Conservation (phyloP, 2,888 invertebrate genomes). For the Monochamus alternatus region DNA sequence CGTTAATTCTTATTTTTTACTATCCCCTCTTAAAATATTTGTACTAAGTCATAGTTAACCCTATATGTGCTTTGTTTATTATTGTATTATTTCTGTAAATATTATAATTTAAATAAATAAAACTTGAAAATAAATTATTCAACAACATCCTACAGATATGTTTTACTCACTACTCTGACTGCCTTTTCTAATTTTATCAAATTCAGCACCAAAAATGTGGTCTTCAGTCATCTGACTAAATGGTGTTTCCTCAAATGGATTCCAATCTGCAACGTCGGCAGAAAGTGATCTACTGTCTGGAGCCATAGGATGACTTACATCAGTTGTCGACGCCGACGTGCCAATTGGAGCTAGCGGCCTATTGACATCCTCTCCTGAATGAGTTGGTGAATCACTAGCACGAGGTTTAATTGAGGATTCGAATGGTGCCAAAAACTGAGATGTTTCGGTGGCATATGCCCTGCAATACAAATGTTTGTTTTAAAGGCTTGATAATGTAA, state of each 20-base stretch:
- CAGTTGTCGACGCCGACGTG: slow-evolving; percentile 68
- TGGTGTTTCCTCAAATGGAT: slow-evolving; percentile 87
- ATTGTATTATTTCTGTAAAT: no score
- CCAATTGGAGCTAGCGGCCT: slow-evolving; percentile 64
- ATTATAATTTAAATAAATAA: no score
- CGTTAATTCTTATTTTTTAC: no score
- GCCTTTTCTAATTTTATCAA: slow-evolving; percentile 85
- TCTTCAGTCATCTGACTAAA: slow-evolving; percentile 86
- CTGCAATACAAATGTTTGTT: slow-evolving; percentile 68
- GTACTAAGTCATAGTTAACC: no score
- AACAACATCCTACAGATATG: not conserved
- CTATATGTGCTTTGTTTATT: no score
- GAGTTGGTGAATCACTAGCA: slow-evolving; percentile 69
- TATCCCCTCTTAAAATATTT: no score
- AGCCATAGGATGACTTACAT: slow-evolving; percentile 64
- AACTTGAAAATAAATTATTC: no score
- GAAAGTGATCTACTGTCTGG: slow-evolving; percentile 67
- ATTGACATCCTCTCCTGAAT: slow-evolving; percentile 55
- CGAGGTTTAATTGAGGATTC: slow-evolving; percentile 78
- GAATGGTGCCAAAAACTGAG: slow-evolving; percentile 83
- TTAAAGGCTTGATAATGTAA: no score
- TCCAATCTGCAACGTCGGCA: slow-evolving; percentile 83
- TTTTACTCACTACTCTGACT: slow-evolving; percentile 82
- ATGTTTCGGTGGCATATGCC: slow-evolving; percentile 82
- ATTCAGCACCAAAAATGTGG: slow-evolving; percentile 87